A percentile compares a stretch with the other conserved stretches of the same genome.
Evolutionary conservation across 2,888 invertebrate genomes (phyloP).

Genomic region (Nematopogon swammerdamellus): DNA sequence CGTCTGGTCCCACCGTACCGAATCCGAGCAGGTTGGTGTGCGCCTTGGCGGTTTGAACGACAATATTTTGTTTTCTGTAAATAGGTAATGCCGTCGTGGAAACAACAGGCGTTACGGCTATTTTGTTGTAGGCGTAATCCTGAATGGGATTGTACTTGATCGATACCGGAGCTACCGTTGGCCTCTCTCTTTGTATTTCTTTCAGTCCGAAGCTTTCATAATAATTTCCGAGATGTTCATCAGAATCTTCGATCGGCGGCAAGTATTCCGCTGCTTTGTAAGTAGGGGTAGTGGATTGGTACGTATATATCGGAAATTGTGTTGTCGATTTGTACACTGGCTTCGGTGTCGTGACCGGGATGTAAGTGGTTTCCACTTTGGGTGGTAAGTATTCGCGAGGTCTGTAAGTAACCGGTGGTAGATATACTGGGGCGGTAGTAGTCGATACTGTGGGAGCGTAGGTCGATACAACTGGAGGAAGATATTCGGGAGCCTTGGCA

Average conservation of each 20-base stretch:
- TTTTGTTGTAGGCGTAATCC: slow-evolving; percentile 21
- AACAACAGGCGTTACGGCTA: slow-evolving; percentile 12
- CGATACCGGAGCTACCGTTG: slow-evolving; percentile 6
- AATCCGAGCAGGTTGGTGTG: slow-evolving; percentile 33
- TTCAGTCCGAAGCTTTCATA: background rate
- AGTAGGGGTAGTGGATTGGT: slow-evolving; percentile 23
- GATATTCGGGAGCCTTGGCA: slow-evolving; percentile 1
- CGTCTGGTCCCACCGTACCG: slow-evolving; percentile 43
- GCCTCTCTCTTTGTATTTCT: background rate
- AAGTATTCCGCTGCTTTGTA: slow-evolving; percentile 32
- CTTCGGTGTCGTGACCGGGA: slow-evolving; percentile 17
- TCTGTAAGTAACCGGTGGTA: slow-evolving; percentile 3
- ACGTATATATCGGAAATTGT: slow-evolving; percentile 16
- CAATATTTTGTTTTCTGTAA: slow-evolving; percentile 37
- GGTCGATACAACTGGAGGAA: slow-evolving; percentile 20
- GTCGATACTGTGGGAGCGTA: slow-evolving; percentile 23
- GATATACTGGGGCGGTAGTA: slow-evolving; percentile 7
- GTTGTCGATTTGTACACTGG: slow-evolving; percentile 16
- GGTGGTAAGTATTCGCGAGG: slow-evolving; percentile 6
- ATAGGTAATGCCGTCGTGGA: slow-evolving; percentile 19
- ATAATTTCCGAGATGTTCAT: background rate
- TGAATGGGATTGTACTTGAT: slow-evolving; percentile 28
- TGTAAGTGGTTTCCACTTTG: slow-evolving; percentile 3
- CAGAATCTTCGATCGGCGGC: background rate
- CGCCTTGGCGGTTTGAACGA: slow-evolving; percentile 40